phyloP scores from a whole-genome alignment of 2,797 vertebrate species.

The Myotis pilosus region DNA sequence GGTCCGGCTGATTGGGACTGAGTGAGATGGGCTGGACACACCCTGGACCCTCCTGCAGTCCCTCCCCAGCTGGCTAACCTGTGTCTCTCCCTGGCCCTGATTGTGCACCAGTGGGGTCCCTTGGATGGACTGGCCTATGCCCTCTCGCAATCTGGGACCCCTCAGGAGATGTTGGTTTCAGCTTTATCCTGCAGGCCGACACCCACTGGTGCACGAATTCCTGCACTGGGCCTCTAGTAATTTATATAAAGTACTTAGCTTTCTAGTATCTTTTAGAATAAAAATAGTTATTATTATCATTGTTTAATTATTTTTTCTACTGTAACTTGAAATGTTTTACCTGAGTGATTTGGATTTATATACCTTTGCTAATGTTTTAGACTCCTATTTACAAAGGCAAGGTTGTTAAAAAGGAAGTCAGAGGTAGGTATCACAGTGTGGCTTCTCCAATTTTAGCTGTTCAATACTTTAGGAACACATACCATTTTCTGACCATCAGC shows the following conservation, averaged over 20 bases:
- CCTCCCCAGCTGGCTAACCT: no score
- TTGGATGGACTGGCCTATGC: no score
- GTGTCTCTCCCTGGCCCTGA: no score
- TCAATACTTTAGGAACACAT: slow-evolving; percentile 40
- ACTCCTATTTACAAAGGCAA: background rate
- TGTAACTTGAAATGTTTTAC: slow-evolving; percentile 18
- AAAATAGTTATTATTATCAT: background rate
- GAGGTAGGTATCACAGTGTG: background rate
- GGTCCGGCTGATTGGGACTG: no score
- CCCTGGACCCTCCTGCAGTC: no score
- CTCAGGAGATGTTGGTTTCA: no score
- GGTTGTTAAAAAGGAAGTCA: slow-evolving; percentile 17
- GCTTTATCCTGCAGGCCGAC: no score
- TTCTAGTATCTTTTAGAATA: slow-evolving; percentile 29
- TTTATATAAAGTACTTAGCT: slow-evolving; percentile 13
- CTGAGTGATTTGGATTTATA: background rate
- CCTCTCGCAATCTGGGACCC: no score
- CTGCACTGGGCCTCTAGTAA: background rate
- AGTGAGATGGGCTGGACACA: no score
- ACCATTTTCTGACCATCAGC: background rate
- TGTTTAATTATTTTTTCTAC: background rate
- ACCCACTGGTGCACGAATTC: no score
- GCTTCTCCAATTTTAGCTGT: background rate
- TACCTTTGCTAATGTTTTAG: slow-evolving; percentile 17
- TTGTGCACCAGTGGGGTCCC: no score